Base-by-base conservation (phyloP, 2,113 vertebrate genomes). In the Rhizomys pruinosus region DNA sequence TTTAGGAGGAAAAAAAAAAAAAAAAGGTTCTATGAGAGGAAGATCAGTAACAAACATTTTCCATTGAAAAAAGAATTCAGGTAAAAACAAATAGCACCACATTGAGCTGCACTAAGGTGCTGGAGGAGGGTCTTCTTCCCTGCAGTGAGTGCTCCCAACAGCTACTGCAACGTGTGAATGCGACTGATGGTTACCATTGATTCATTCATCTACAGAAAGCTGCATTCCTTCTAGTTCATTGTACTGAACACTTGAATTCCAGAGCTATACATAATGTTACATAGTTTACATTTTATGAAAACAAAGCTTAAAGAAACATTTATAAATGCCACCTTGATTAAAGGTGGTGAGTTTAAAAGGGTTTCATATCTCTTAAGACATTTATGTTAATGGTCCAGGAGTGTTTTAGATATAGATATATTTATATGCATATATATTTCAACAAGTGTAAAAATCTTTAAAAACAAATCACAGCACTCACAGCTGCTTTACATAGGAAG, bases 191-290 rank as follows among this genome's bases (percentile, higher is more conserved):
- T 96, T 87, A 96, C 96, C 97, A n/a, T 97, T 97, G 97, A 95
- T 97, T 98, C 97, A 92, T 97, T 97, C 93, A 89, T 88, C 97
- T 98, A 96, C 97, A 98, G 97, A 97, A 98, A 97, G 98, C 22
- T 93, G 97, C 95, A 96, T 97, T 98, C 96, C 87, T 97, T 97
- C 98, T 98, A 97, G 84, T 91, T 93, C 98, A 97, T 97, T 91
- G 98, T 81, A 91, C 61, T 98, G 98, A 94, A 98, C 96, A 97
- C 98, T 98, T 98, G 94, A 93, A 96, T 96, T 97, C 96, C 96
- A 96, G 79, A 98, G 96, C 96, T 97, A 96, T 98, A 98, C 96
- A 98, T 96, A 97, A 98, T 97, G 97, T 96, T 98, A 98, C 97
- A 98, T 84, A 96, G 89, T 98, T 98, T 97, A 98, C 97, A 98